phyloP scores from a whole-genome alignment of 2,888 invertebrate species.

The Drosophila anceps region DNA sequence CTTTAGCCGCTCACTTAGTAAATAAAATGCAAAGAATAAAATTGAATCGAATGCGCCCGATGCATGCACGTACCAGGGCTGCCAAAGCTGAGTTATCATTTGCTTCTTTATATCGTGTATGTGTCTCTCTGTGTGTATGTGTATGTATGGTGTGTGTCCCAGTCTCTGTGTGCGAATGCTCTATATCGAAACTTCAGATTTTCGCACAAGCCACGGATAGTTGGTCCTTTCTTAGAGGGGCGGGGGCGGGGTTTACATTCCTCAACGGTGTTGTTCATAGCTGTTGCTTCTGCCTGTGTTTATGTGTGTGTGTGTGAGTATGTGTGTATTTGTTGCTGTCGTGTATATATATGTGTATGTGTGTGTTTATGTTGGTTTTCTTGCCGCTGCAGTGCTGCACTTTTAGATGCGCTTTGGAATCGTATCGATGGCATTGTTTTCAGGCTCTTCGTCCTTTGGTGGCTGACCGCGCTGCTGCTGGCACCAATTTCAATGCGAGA shows the following conservation, averaged over 20 bases:
- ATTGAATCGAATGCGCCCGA: slow-evolving; percentile 50
- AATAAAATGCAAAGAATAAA: slow-evolving; percentile 75
- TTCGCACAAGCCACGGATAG: slow-evolving; percentile 21
- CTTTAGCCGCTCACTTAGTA: slow-evolving; percentile 68
- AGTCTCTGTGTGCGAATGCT: slow-evolving; percentile 28
- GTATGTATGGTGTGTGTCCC: slow-evolving; percentile 11
- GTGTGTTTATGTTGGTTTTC: slow-evolving; percentile 27
- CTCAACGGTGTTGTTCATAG: slow-evolving; percentile 21
- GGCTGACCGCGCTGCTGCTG: slow-evolving; percentile 82
- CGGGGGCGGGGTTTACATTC: slow-evolving; percentile 8
- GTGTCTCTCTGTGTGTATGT: slow-evolving; percentile 18
- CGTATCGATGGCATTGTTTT: slow-evolving; percentile 80
- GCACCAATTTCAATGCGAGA: slow-evolving; percentile 9
- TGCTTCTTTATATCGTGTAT: slow-evolving; percentile 14
- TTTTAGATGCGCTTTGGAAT: slow-evolving; percentile 80
- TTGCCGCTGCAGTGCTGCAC: slow-evolving; percentile 42
- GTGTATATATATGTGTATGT: slow-evolving; percentile 13
- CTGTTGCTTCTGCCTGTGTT: slow-evolving; percentile 20
- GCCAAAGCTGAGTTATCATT: slow-evolving; percentile 38
- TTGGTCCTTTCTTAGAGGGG: slow-evolving; percentile 38
- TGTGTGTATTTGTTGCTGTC: slow-evolving; percentile 23
- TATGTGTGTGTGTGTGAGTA: slow-evolving; percentile 26
- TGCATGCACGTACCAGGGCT: slow-evolving; percentile 31
- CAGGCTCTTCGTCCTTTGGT: slow-evolving; percentile 84
- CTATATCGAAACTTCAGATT: slow-evolving; percentile 5